Evolutionary conservation across 2,797 vertebrate genomes (phyloP), one percentile per base, ranked within the genome.

Genomic region (Vultur gryphus): DNA sequence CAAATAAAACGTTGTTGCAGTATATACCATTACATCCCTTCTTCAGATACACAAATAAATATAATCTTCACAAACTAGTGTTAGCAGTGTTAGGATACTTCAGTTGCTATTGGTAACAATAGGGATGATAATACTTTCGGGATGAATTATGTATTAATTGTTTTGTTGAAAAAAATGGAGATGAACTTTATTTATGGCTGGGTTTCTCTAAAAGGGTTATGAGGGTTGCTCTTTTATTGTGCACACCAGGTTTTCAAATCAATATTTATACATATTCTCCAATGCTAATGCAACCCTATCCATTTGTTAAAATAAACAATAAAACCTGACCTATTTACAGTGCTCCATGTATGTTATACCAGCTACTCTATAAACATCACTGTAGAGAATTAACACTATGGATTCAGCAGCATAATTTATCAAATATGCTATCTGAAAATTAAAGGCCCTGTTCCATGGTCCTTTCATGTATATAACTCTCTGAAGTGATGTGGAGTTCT

Each of bases 261-360:
- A 99, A 98, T 99, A 99, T 98, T 98, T 98, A 98, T 98, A 98
- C 97, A 98, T 98, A 98, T 97, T 92, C 96, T 96, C 95, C 97
- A 97, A 98, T 98, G 97, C 97, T 98, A 98, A 98, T 98, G 98
- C 97, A 98, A 95, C 82, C 44, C 81, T 94, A 94, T 95, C 97
- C 97, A 98, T 98, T 98, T 97, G 96, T 98, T 97, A 97, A 97
- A 98, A 98, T 98, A 98, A 98, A 98, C 97, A 98, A 97, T 97
- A 98, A 98, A 98, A 98, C 86, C 96, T 98, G 98, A 98, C 98
- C 97, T 95, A 96, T 95, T 98, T 98, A 88, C 95, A 95, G 51
- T 76, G 69, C 16, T 94, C 48, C 89, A 54, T 93, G 80, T 87
- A 67, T 82, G 62, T 91, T 95, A 90, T 58, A 87, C 24, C 77